phyloP scores from a whole-genome alignment of 2,888 invertebrate species.

The Piscicola geometra region DNA sequence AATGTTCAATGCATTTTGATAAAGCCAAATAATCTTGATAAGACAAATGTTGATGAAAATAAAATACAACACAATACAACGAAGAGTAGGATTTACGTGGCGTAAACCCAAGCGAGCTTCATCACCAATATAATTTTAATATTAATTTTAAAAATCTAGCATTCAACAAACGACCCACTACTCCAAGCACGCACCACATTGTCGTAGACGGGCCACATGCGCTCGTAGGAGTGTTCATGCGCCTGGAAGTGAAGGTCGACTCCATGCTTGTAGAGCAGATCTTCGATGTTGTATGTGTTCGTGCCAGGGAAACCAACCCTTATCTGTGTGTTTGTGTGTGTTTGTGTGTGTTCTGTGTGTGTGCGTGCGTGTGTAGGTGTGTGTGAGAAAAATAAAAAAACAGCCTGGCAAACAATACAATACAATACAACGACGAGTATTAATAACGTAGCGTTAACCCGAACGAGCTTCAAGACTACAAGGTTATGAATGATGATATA shows the following conservation, averaged over 20 bases:
- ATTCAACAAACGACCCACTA: too few relatives aligned
- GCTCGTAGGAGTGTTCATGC: slow-evolving; percentile 94
- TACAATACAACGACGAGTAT: too few relatives aligned
- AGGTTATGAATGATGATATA: too few relatives aligned
- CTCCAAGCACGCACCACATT: slow-evolving; percentile 56
- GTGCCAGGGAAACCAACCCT: slow-evolving; percentile 36
- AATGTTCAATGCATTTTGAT: too few relatives aligned
- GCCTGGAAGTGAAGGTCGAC: slow-evolving; percentile 94
- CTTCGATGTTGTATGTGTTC: slow-evolving; percentile 63
- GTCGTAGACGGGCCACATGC: slow-evolving; percentile 89
- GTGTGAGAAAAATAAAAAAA: not conserved
- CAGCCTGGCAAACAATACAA: not conserved
- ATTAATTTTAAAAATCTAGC: too few relatives aligned
- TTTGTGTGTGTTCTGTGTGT: not conserved
- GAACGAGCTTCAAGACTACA: too few relatives aligned
- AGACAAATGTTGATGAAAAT: not conserved
- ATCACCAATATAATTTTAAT: too few relatives aligned
- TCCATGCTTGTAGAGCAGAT: slow-evolving; percentile 77
- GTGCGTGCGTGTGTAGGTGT: too few relatives aligned
- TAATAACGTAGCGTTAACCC: too few relatives aligned
- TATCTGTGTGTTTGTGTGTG: slow-evolving; percentile 22
- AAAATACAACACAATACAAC: not conserved
- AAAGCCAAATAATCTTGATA: slow-evolving; percentile 5
- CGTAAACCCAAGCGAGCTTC: not conserved
- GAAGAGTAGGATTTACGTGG: not conserved